These are phyloP conservation scores for Stylophora pistillata DNA, from an alignment of 64 coral and sea anemone species.

Conservation along the genomic window DNA sequence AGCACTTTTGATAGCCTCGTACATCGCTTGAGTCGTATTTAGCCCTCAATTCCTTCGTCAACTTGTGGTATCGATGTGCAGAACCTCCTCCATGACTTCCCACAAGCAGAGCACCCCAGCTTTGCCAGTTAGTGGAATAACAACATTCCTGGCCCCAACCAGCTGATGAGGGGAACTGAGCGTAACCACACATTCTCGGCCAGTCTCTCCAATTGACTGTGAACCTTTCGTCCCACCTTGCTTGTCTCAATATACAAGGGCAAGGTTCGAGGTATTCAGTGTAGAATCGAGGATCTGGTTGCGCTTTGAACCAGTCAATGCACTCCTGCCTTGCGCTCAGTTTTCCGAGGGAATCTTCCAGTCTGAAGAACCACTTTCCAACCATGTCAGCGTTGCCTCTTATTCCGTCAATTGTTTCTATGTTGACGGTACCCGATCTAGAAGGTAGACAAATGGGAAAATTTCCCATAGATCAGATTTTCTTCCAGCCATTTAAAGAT, in stretches of 20 bases:
- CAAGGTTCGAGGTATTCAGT: conserved; percentile 49
- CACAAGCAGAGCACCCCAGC: conserved; percentile 42
- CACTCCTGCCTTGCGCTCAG: conserved; percentile 2
- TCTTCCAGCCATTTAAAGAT: no score
- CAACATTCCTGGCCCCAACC: conserved; percentile 58
- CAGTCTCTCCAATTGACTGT: not conserved
- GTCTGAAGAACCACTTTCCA: conserved; percentile 40
- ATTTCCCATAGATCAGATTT: not conserved
- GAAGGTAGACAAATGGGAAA: not conserved
- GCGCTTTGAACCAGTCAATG: conserved; percentile 33
- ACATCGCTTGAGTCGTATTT: conserved; percentile 6
- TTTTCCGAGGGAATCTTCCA: not conserved
- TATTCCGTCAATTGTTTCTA: conserved; percentile 16
- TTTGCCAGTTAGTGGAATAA: conserved; percentile 11
- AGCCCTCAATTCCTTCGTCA: not conserved
- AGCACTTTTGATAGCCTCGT: conserved; percentile 9
- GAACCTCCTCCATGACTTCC: conserved; percentile 26
- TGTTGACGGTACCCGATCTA: conserved; percentile 44
- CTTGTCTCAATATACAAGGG: conserved; percentile 46
- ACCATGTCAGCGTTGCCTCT: conserved; percentile 1
- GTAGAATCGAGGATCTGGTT: conserved; percentile 39
- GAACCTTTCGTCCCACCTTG: conserved; percentile 50
- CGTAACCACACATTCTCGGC: not conserved
- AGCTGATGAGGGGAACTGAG: conserved; percentile 18
- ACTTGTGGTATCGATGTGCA: conserved; percentile 23